Evolutionary conservation across 2,888 invertebrate species (phyloP).

Genomic region (Ichneumon xanthorius): DNA sequence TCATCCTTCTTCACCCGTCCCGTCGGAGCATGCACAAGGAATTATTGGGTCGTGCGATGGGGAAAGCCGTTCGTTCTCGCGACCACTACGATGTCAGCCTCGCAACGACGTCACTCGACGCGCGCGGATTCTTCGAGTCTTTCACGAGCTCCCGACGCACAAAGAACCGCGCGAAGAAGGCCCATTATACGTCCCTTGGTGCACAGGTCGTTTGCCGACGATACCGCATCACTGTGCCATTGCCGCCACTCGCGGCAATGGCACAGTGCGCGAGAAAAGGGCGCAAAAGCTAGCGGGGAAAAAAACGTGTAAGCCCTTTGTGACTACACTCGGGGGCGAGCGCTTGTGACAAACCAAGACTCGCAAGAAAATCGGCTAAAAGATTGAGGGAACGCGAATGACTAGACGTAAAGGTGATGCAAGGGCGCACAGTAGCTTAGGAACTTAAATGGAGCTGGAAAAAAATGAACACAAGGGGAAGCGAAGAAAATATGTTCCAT

Average conservation of each 20-base stretch:
- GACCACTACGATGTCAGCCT: constrained; percentile 70
- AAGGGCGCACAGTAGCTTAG: constrained; percentile 17
- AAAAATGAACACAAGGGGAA: background rate
- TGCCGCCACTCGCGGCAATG: constrained; percentile 43
- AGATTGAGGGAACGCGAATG: constrained; percentile 11
- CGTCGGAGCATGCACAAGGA: constrained; percentile 38
- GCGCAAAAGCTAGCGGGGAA: constrained; percentile 50
- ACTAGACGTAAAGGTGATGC: background rate
- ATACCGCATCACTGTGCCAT: constrained; percentile 14
- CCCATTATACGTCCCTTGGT: constrained; percentile 73
- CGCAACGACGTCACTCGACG: constrained; percentile 77
- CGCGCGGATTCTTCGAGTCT: constrained; percentile 74
- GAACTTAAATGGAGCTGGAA: background rate
- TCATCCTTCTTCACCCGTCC: constrained; percentile 27
- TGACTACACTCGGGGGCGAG: constrained; percentile 60
- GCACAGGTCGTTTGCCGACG: constrained; percentile 55
- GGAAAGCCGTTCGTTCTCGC: background rate
- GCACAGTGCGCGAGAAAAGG: constrained; percentile 55
- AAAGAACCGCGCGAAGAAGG: constrained; percentile 75
- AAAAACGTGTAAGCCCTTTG: constrained; percentile 70
- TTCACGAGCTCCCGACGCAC: constrained; percentile 76
- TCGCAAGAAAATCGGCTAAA: constrained; percentile 27
- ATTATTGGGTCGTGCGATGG: constrained; percentile 67
- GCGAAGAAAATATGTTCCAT: background rate
- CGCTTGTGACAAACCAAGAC: constrained; percentile 34